Percentiles rank a stretch among this genome's conserved stretches.
Evolutionary conservation across 2,797 vertebrate genomes (phyloP).

Genomic region (Squalus acanthias): DNA sequence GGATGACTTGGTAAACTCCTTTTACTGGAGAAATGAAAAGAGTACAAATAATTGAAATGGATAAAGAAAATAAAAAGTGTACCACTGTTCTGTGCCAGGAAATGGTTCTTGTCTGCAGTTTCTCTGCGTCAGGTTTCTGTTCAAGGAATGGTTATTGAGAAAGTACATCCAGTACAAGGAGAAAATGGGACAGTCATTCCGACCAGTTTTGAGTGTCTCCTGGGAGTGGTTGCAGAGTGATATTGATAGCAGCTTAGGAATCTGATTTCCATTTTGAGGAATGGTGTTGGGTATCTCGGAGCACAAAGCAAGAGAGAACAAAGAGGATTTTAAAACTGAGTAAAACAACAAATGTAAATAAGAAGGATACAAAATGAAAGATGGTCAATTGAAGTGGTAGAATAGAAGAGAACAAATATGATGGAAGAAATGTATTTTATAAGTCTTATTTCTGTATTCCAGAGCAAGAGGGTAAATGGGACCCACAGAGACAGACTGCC

Average conservation of each 20-base stretch:
- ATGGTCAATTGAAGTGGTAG: not conserved
- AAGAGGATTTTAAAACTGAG: not conserved
- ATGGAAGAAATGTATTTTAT: conserved; percentile 1
- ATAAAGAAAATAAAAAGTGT: not conserved
- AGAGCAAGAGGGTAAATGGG: conserved; percentile 18
- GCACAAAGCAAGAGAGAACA: not conserved
- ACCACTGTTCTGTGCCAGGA: not conserved
- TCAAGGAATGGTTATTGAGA: not conserved
- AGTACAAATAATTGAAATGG: not conserved
- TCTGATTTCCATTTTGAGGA: not conserved
- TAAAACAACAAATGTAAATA: not conserved
- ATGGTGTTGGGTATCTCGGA: not conserved
- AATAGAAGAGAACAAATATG: not conserved
- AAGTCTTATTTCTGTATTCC: not conserved
- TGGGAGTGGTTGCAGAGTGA: too few relatives aligned
- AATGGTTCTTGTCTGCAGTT: not conserved
- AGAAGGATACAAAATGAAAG: not conserved
- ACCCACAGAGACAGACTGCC: not conserved
- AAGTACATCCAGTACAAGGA: not conserved
- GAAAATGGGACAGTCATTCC: not conserved
- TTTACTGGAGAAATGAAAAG: not conserved
- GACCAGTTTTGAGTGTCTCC: not conserved
- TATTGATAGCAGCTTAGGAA: not conserved
- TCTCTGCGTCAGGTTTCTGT: not conserved
- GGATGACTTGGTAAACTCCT: not conserved